Conservation (phyloP, 2,113 vertebrate genomes). For the Stegastes partitus region DNA sequence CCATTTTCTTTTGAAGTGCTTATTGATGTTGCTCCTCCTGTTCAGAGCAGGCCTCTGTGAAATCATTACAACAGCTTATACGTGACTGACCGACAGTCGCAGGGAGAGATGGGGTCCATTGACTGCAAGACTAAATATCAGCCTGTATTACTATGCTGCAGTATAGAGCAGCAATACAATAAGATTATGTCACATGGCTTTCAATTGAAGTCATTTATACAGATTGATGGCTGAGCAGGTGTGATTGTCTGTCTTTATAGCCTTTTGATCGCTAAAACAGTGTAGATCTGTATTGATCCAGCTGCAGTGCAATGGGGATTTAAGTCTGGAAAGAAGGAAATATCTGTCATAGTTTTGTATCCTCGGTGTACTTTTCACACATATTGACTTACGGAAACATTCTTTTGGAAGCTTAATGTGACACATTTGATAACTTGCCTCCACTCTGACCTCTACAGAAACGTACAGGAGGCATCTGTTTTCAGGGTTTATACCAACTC, state of each 20-base stretch:
- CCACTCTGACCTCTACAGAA: constrained; percentile 27
- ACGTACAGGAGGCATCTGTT: constrained; percentile 9
- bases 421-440: constrained; percentile 18
- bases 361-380: neutral
- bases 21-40: constrained; percentile 53
- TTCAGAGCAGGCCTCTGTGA: constrained; percentile 35
- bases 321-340: constrained; percentile 1
- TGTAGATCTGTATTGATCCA: constrained; percentile 43
- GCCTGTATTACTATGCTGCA: constrained; percentile 22
- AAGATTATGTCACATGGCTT: constrained; percentile 18
- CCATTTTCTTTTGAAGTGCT: constrained; percentile 44
- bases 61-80: constrained; percentile 41
- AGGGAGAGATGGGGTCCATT: constrained; percentile 18
- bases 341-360: constrained; percentile 4
- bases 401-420: neutral
- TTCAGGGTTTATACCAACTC: neutral
- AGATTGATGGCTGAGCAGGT: constrained; percentile 45
- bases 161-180: constrained; percentile 25
- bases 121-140: constrained; percentile 27
- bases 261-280: constrained; percentile 28
- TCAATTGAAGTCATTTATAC: constrained; percentile 34
- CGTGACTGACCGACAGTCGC: constrained; percentile 46
- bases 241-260: constrained; percentile 31
- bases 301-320: constrained; percentile 9
- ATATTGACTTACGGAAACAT: neutral